Evolutionary conservation across 2,888 invertebrate species (phyloP).

Genomic region (Lasius platythorax): DNA sequence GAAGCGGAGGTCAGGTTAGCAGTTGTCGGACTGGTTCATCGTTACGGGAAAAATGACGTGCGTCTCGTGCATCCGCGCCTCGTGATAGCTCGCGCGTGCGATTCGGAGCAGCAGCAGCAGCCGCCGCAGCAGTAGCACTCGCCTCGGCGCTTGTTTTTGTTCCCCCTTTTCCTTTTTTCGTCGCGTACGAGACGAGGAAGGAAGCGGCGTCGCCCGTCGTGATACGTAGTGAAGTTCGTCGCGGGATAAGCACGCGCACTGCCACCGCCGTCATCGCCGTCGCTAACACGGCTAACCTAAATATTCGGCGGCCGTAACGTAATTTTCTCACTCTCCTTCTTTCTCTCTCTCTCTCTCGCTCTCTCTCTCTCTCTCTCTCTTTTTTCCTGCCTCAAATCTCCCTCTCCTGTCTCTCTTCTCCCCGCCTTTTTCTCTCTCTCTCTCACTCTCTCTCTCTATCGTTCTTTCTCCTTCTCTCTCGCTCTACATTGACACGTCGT

Average conservation of each 20-base stretch:
- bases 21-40: conserved; percentile 68
- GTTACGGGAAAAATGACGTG: conserved; percentile 77
- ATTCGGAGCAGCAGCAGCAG: conserved; percentile 10
- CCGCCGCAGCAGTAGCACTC: not conserved
- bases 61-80: conserved; percentile 75
- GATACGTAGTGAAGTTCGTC: conserved; percentile 5
- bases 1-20: conserved; percentile 79
- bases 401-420: not conserved
- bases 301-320: conserved; percentile 75
- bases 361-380: not conserved
- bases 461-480: not conserved
- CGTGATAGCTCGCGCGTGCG: conserved; percentile 73
- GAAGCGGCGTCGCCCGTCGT: conserved; percentile 43
- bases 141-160: conserved; percentile 34
- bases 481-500: conserved; percentile 73
- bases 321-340: conserved; percentile 55
- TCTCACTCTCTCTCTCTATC: conserved; percentile 3
- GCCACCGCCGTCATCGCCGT: conserved; percentile 4
- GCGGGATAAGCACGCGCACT: conserved; percentile 34
- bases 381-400: not conserved
- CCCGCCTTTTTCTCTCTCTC: not conserved
- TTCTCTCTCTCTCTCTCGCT: not conserved
- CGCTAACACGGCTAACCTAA: conserved; percentile 72
- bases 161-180: conserved; percentile 36
- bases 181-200: not conserved